phyloP scores from a whole-genome alignment of 2,113 vertebrate genomes.

The Grallaria varia region DNA sequence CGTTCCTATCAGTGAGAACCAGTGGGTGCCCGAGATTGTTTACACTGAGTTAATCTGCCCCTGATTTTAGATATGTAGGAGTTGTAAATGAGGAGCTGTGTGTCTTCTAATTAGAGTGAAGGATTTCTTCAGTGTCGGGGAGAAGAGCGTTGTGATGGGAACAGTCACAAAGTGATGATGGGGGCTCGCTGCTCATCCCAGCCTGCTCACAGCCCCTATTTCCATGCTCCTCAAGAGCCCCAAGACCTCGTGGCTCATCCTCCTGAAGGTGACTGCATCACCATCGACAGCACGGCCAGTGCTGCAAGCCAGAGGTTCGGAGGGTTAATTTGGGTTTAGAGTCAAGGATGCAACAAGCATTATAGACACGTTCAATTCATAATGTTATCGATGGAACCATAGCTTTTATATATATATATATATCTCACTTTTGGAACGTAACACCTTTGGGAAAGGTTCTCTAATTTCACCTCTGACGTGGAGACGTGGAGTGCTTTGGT shows the following conservation, averaged over 20 bases:
- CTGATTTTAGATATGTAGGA: background rate
- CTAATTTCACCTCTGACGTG: background rate
- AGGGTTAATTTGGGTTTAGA: background rate
- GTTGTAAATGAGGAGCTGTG: background rate
- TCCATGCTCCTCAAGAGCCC: too few species aligned
- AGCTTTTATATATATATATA: background rate
- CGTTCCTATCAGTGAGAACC: background rate
- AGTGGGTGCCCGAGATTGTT: background rate
- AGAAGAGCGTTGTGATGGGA: background rate
- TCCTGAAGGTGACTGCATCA: background rate
- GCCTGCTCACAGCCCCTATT: fast-evolving
- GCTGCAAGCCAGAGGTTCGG: background rate
- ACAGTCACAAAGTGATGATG: background rate
- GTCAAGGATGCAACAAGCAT: background rate
- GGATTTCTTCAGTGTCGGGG: background rate
- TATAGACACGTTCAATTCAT: background rate
- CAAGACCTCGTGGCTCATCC: background rate
- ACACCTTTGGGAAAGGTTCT: constrained; percentile 3
- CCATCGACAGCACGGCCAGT: background rate
- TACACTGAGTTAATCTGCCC: background rate
- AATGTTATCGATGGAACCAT: background rate
- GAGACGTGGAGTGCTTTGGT: background rate
- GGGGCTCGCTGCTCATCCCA: background rate
- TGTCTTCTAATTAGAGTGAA: constrained; percentile 1
- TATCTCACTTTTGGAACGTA: background rate